Base-by-base conservation (phyloP, 2,113 vertebrate genomes). In the Pampusana beccarii region DNA sequence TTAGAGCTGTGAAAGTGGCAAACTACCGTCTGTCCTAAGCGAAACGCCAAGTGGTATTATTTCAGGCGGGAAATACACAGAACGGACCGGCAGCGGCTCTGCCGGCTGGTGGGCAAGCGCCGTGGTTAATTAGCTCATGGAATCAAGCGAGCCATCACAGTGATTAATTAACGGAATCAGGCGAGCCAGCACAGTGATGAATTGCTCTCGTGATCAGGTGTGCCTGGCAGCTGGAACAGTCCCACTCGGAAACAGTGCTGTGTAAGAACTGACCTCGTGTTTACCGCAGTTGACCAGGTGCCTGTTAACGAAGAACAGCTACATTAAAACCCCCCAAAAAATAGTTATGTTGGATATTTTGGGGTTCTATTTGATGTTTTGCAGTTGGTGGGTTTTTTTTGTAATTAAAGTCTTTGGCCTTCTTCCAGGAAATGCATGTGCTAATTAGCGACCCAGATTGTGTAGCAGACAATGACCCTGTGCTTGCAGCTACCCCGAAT, bases 1-100 rank as follows among this genome's bases (percentile, higher is more conserved):
- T 8, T 3, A 7, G 8, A 5, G 60, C 25, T 25, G 57, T 36
- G 56, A 12, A 10, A n/a, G 5, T 11, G 19, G 8, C 6, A 4
- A 7, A 21, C 15, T 57, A 1, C 11, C 24, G 1, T 6, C 5
- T 31, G 17, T 3, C 60, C 17, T 7, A 20, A 7, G 20, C 6
- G 10, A 16, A 7, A 31, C 33, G 1, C 18, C 3, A 10, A 16
- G 8, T 2, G 7, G 3, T 4, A 11, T 33, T 12, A 17, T 23
- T 33, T 2, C 40, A 36, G 5, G 7, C 5, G 20, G 4, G 18
- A 6, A 38, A 1, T 1, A 1, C 1, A 1, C 16, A 0, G 1
- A 34, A 5, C 7, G 42, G 24, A 7, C 42, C 42, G 15, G 42
- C 14, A 44, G 42, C 42, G 42, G 16, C 42, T 44, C 42, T 17